Evolutionary conservation across 2,888 invertebrate species (phyloP).

Genomic region (Calameuta idolon): DNA sequence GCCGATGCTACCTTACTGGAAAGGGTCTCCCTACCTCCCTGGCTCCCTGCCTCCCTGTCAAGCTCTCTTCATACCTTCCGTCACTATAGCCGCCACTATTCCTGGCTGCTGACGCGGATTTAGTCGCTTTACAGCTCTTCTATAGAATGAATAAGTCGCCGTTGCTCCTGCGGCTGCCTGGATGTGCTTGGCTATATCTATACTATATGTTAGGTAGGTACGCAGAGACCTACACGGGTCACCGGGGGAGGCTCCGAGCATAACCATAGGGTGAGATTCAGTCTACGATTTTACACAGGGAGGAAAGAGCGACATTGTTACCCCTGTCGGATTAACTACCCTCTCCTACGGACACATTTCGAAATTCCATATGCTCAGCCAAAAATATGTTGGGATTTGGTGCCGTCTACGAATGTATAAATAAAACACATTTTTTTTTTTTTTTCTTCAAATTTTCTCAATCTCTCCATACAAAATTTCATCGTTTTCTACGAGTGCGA

Average conservation of each 20-base stretch:
- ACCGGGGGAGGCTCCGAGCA: conserved; percentile 19
- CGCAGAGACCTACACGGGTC: conserved; percentile 30
- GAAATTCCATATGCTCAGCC: conserved; percentile 31
- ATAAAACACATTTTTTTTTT: not conserved
- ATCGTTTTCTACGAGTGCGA: not conserved
- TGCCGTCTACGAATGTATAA: not conserved
- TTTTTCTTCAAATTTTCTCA: not conserved
- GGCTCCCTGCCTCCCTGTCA: not conserved
- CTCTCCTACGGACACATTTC: conserved; percentile 36
- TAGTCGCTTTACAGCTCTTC: conserved; percentile 60
- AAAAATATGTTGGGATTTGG: conserved; percentile 7
- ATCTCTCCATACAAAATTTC: not conserved
- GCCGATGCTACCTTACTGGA: conserved; percentile 37
- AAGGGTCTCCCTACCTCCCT: conserved; percentile 35
- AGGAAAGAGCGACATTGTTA: conserved; percentile 50
- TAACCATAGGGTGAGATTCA: not conserved
- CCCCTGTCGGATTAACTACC: conserved; percentile 53
- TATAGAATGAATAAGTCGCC: conserved; percentile 57
- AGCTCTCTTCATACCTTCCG: conserved; percentile 16
- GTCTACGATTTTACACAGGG: not conserved
- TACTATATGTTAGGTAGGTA: conserved; percentile 14
- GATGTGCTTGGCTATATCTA: conserved; percentile 22
- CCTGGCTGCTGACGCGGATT: conserved; percentile 63
- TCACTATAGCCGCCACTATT: conserved; percentile 41
- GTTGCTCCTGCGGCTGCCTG: conserved; percentile 41